Percentiles rank a stretch among this genome's conserved stretches.
phyloP scores from a whole-genome alignment of 2,888 invertebrate genomes.

The Pyrochroa serraticornis region DNA sequence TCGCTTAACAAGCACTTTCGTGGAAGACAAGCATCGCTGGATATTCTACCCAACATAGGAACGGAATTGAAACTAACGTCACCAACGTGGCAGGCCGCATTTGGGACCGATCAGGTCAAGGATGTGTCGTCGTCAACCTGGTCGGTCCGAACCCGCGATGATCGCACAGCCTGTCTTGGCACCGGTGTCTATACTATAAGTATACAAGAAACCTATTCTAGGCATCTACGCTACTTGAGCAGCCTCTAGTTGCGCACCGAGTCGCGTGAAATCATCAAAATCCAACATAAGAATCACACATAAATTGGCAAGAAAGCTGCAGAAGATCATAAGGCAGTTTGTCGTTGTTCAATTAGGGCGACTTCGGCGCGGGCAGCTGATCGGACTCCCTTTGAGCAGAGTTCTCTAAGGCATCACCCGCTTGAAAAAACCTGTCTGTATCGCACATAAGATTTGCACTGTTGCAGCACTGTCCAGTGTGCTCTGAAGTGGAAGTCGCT shows the following conservation, averaged over 20 bases:
- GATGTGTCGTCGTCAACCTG: slow-evolving; percentile 40
- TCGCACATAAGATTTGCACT: slow-evolving; percentile 56
- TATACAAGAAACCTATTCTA: slow-evolving; percentile 35
- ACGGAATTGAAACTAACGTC: slow-evolving; percentile 52
- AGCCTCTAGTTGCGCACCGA: slow-evolving; percentile 52
- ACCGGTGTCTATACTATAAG: slow-evolving; percentile 43
- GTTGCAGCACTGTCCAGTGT: slow-evolving; percentile 53
- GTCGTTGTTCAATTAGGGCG: slow-evolving; percentile 51
- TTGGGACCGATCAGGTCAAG: slow-evolving; percentile 23
- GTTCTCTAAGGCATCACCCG: slow-evolving; percentile 64
- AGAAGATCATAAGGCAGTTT: slow-evolving; percentile 52
- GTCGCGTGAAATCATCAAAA: slow-evolving; percentile 50
- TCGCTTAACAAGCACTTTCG: slow-evolving; percentile 54
- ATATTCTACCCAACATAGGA: slow-evolving; percentile 58
- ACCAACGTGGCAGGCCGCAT: slow-evolving; percentile 31
- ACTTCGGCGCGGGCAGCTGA: slow-evolving; percentile 50
- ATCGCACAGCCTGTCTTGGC: slow-evolving; percentile 49
- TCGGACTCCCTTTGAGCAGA: slow-evolving; percentile 47
- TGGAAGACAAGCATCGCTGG: slow-evolving; percentile 60
- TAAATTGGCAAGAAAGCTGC: slow-evolving; percentile 57
- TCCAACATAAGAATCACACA: slow-evolving; percentile 55
- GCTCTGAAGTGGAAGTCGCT: slow-evolving; percentile 45
- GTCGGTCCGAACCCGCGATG: slow-evolving; percentile 29
- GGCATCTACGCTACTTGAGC: slow-evolving; percentile 54
- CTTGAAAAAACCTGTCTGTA: slow-evolving; percentile 70